Base-by-base conservation (phyloP, 2,888 invertebrate genomes). In the Leptopilina myrica region DNA sequence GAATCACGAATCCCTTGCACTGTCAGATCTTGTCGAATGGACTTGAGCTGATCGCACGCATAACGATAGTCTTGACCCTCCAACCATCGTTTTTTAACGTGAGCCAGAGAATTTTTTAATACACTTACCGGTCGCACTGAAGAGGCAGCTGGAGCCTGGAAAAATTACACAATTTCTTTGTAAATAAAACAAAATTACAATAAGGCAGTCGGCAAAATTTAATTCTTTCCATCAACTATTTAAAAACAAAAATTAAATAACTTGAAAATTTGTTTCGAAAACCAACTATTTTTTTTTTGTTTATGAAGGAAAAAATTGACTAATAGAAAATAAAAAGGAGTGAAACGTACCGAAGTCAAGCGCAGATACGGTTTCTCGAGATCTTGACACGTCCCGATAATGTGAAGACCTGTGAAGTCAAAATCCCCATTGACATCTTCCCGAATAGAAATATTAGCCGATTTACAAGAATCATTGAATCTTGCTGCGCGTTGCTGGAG, bases 31-130 rank as follows among this genome's bases (percentile, higher is more conserved):
- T 99, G 99, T 86, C 99, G 93, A 85, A 99, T 99, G 9, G 99
- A 98, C 92, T 99, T 99, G 79, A 99, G 93, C 92, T 99, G 99
- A 94, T 99, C 99, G 93, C 99, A 99, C 81, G 98, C 97, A 93
- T 98, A 99, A 92, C 95, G 95, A 92, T 99, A 99, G 93, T 99
- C 98, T 90, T 96, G 96, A 88, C 96, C 97, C 79, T 95, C 94
- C 84, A 96, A 94, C 98, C 99, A 99, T 88, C 96, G 95, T 67
- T 95, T 94, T 92, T 98, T 98, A 12, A 99, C 98, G 93, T 97
- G 96, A 89, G 94, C 95, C 88, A 99, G 93, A 67, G 99, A 97
- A 90, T 95, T 95, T 87, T 94, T 94, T 81, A 99, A 94, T 73
- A 99, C 95, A 90, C 95, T 94, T 86, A 96, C 95, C 85, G 99